phyloP scores from a whole-genome alignment of 1,140 invertebrate species.

The Lepidurus couesii region DNA sequence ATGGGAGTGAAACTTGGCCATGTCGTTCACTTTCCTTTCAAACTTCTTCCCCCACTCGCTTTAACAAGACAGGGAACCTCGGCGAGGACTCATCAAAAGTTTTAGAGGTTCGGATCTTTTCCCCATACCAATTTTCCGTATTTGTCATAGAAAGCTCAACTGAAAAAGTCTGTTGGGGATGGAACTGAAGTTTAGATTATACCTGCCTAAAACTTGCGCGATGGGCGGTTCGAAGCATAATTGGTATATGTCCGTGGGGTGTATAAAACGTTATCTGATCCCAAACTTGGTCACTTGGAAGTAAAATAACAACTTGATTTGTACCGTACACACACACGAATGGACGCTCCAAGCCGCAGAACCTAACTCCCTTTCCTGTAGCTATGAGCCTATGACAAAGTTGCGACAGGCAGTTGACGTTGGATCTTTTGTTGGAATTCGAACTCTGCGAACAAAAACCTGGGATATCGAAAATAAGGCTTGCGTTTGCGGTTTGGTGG shows the following conservation, averaged over 20 bases:
- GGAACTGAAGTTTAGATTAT: background rate
- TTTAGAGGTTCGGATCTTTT: background rate
- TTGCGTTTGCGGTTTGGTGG: conserved; percentile 8
- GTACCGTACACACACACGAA: background rate
- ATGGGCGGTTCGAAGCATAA: background rate
- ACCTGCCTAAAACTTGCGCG: conserved; percentile 1
- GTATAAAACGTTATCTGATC: too few relatives aligned
- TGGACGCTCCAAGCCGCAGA: too few relatives aligned
- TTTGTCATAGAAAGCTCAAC: background rate
- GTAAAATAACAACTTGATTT: too few relatives aligned
- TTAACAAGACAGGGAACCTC: background rate
- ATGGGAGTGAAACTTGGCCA: background rate
- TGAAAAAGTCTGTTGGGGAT: too few relatives aligned
- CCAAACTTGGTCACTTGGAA: too few relatives aligned
- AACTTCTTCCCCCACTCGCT: background rate
- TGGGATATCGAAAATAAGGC: background rate
- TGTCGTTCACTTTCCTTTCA: background rate
- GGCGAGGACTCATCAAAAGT: background rate
- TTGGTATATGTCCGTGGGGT: background rate
- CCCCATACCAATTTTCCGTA: background rate
- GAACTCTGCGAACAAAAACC: background rate
- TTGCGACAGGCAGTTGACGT: too few relatives aligned
- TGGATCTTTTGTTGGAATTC: background rate
- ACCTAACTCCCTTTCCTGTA: too few relatives aligned
- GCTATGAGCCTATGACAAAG: too few relatives aligned